Conservation (phyloP, 2,113 vertebrate genomes). For the Esox niger region DNA sequence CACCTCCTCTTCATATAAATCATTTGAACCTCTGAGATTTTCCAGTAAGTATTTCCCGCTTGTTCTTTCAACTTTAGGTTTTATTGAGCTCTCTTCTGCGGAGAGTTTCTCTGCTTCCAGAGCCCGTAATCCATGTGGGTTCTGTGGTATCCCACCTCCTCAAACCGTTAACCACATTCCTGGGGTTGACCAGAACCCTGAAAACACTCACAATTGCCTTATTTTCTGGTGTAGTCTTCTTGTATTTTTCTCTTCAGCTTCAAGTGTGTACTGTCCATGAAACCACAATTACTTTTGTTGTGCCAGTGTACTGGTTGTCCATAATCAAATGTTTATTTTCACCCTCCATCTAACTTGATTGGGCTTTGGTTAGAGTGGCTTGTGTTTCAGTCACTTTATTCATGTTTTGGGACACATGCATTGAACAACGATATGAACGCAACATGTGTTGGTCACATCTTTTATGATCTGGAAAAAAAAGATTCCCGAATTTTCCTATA, state of each 20-base stretch:
- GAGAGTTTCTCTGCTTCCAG: not conserved
- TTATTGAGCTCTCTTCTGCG: not conserved
- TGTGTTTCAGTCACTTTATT: too few relatives aligned
- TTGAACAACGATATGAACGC: too few relatives aligned
- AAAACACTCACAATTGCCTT: slow-evolving; percentile 35
- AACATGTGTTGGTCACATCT: too few relatives aligned
- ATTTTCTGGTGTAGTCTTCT: not conserved
- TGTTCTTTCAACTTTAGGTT: slow-evolving; percentile 39
- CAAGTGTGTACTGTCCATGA: too few relatives aligned
- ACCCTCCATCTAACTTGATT: too few relatives aligned
- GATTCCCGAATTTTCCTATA: too few relatives aligned
- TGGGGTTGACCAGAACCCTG: slow-evolving; percentile 5
- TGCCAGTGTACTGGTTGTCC: too few relatives aligned
- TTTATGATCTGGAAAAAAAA: too few relatives aligned
- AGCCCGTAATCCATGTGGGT: not conserved
- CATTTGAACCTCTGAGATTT: slow-evolving; percentile 31
- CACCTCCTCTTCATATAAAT: slow-evolving; percentile 35
- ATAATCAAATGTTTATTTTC: too few relatives aligned
- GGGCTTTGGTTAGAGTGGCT: too few relatives aligned
- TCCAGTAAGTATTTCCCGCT: slow-evolving; percentile 16
- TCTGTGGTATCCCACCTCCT: slow-evolving; percentile 24
- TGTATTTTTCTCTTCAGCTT: not conserved
- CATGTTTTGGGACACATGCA: too few relatives aligned
- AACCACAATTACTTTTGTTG: too few relatives aligned
- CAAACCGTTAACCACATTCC: slow-evolving; percentile 4